These are phyloP conservation scores for Helicorthomorpha holstii DNA, from an alignment of 1,140 invertebrate genomes.

Conservation along the genomic window DNA sequence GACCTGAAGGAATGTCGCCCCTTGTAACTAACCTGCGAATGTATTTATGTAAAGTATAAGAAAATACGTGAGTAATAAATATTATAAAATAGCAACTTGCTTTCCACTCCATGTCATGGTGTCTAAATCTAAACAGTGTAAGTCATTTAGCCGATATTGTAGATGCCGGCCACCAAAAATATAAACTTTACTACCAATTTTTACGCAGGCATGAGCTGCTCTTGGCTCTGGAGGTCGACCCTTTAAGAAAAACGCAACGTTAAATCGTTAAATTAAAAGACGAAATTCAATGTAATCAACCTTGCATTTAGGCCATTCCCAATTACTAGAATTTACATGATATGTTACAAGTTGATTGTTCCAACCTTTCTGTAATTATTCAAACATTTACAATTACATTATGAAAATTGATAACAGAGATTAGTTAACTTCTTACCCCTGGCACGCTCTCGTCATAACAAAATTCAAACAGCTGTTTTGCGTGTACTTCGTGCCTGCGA, in stretches of 20 bases:
- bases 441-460: conserved; percentile 5
- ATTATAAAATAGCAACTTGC: too few relatives aligned
- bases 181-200: conserved; percentile 21
- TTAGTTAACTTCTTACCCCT: background rate
- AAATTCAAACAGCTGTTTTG: too few relatives aligned
- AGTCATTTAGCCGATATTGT: conserved; percentile 25
- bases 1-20: conserved; percentile 18
- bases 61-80: too few relatives aligned
- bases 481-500: too few relatives aligned
- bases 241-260: conserved; percentile 10
- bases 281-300: conserved; percentile 13
- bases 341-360: conserved; percentile 28
- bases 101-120: conserved; percentile 27
- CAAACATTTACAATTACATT: background rate
- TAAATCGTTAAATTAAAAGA: background rate
- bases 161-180: conserved; percentile 31
- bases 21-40: too few relatives aligned
- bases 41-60: too few relatives aligned
- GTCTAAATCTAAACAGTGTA: conserved; percentile 27
- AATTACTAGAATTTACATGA: conserved; percentile 19
- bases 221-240: conserved; percentile 24
- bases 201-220: conserved; percentile 28
- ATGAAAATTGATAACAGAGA: background rate
- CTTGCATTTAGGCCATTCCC: conserved; percentile 21
- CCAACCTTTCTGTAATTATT: conserved; percentile 21